Evolutionary conservation across 1,140 invertebrate species (phyloP).

Genomic region (Oryzaephilus surinamensis): DNA sequence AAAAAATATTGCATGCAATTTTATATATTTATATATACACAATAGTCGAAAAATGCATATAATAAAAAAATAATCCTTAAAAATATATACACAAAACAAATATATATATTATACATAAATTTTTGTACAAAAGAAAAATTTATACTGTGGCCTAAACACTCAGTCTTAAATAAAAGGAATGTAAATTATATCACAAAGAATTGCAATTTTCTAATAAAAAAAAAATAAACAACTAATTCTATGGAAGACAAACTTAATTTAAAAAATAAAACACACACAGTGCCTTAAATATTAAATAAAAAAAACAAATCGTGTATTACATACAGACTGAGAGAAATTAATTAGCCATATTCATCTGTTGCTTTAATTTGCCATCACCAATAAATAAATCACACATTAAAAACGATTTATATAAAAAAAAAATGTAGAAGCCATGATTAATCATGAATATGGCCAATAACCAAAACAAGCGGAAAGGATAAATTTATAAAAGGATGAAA

Average conservation of each 20-base stretch:
- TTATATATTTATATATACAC: constrained; percentile 3
- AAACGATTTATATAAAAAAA: too few relatives aligned
- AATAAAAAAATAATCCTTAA: constrained; percentile 10
- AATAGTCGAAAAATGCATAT: constrained; percentile 10
- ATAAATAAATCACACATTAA: too few relatives aligned
- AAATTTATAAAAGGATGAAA: constrained; percentile 9
- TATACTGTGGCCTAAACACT: too few relatives aligned
- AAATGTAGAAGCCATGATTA: constrained; percentile 15
- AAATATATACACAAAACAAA: too few relatives aligned
- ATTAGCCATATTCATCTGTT: constrained; percentile 26
- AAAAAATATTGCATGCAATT: constrained; percentile 13
- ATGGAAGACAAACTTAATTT: background rate
- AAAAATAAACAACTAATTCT: background rate
- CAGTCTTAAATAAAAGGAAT: background rate
- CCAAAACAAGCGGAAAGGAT: constrained; percentile 16
- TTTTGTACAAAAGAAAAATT: too few relatives aligned
- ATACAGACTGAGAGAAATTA: constrained; percentile 9
- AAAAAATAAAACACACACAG: constrained; percentile 12
- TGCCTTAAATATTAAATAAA: constrained; percentile 2
- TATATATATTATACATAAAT: too few relatives aligned
- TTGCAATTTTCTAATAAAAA: constrained; percentile 1
- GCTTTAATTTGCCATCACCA: constrained; percentile 16
- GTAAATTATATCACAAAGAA: background rate
- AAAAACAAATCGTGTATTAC: constrained; percentile 8
- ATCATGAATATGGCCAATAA: constrained; percentile 28